Evolutionary conservation across 2,888 invertebrate species (phyloP), one percentile per base, ranked within the genome.

Genomic region (Himalopsyche anomala): DNA sequence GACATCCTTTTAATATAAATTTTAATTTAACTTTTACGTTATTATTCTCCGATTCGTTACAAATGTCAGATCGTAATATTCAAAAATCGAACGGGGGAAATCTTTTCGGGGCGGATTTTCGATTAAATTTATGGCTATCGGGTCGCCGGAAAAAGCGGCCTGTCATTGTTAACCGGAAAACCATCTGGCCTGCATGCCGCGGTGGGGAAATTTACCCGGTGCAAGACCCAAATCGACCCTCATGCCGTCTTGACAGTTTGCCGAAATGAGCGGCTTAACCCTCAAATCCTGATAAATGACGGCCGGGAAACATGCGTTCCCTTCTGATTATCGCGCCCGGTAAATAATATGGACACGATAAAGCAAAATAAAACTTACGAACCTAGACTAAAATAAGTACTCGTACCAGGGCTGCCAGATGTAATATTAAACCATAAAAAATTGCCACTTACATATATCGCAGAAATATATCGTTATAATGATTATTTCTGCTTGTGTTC

Each of bases 271-370:
- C 74, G 55, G 87, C 87, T 87, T 87, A 87, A 83, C 69, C 84
- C 74, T 62, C 40, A 85, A 87, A 87, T 85, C 87, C 85, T 87
- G 87, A 87, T 85, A 87, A 87, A 87, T 84, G 82, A 84, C 84
- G 79, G 51, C 51, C 82, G 85, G 80, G 80, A 81, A 69, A 69
- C 84, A 86, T 84, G 82, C 82, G 82, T 62, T 82, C 5, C 45
- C 82, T 54, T 38, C 82, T 38, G 85, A 85, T 85, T 85, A 85
- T 74, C 69, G 54, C 74, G 15, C 80, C 80, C 80, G 40, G 80
- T 80, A 80, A 80, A 80, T 80, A 80, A 40, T 62, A 28, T 62
- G 19, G 62, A 28, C 9, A 28, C 62, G 19, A 62, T 42, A 80
- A 80, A 80, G 40, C 36, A 80, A 81, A 81, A 42, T 45, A 17